phyloP scores from a whole-genome alignment of 2,797 vertebrate species.

The Hirundo rustica region DNA sequence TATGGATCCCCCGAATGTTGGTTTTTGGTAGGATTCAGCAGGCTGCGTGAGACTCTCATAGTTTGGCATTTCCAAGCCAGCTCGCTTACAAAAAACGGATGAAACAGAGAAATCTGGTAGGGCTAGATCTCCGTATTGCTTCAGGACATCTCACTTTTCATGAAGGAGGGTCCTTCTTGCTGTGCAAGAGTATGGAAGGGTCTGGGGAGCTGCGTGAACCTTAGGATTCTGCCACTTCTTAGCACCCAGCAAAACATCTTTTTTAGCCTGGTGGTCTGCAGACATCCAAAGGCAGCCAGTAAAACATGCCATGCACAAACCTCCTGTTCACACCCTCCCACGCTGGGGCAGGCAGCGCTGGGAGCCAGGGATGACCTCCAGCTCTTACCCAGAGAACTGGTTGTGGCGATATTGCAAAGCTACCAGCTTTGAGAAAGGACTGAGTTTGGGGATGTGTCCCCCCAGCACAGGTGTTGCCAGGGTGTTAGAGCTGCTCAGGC shows the following conservation, averaged over 20 bases:
- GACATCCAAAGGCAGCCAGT: not conserved
- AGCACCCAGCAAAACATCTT: not conserved
- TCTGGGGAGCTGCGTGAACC: not conserved
- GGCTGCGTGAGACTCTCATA: not conserved
- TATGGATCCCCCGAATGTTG: not conserved
- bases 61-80: not conserved
- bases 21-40: not conserved
- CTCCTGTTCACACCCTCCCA: not conserved
- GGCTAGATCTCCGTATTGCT: not conserved
- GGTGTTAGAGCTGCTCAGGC: not conserved
- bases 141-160: not conserved
- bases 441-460: fast-evolving
- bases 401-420: not conserved
- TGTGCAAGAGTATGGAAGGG: not conserved
- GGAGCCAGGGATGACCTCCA: not conserved
- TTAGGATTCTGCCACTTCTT: not conserved
- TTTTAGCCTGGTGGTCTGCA: not conserved
- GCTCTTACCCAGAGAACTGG: not conserved
- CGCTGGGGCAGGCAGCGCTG: not conserved
- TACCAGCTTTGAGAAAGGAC: not conserved
- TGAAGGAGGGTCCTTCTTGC: not conserved
- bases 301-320: not conserved
- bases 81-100: not conserved
- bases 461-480: not conserved
- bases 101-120: not conserved